Evolutionary conservation across 2,888 invertebrate genomes (phyloP).

Genomic region (Melieria picta): DNA sequence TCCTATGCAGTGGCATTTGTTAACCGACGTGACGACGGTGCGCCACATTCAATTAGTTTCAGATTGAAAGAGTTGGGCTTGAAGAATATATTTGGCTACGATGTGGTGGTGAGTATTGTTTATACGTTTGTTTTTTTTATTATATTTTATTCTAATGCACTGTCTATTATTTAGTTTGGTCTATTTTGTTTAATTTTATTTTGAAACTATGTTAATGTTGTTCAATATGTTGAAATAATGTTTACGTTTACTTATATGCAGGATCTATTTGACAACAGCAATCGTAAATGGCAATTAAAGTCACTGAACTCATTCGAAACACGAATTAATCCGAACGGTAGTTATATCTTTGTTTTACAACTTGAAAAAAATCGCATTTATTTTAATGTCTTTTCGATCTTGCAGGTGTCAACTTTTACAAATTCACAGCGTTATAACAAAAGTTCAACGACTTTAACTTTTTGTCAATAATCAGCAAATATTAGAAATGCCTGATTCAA

Average conservation of each 20-base stretch:
- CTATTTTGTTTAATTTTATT: no score
- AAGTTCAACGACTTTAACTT: background rate
- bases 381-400: conserved; percentile 18
- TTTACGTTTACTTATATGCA: conserved; percentile 14
- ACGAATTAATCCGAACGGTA: conserved; percentile 57
- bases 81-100: conserved; percentile 55
- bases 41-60: conserved; percentile 58
- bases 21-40: conserved; percentile 65
- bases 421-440: conserved; percentile 48
- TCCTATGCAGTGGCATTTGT: conserved; percentile 68
- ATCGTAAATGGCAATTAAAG: conserved; percentile 34
- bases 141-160: no score
- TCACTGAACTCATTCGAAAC: conserved; percentile 45
- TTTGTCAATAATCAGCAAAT: background rate
- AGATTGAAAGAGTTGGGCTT: conserved; percentile 61
- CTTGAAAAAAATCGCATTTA: background rate
- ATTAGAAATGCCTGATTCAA: background rate
- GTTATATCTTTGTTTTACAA: conserved; percentile 7
- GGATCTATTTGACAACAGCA: conserved; percentile 41
- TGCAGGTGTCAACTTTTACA: conserved; percentile 56
- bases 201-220: background rate
- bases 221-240: background rate
- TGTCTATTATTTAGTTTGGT: no score
- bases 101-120: conserved; percentile 50
- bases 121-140: background rate